Conservation (phyloP, 2,888 invertebrate genomes). For the Melanchra persicariae region DNA sequence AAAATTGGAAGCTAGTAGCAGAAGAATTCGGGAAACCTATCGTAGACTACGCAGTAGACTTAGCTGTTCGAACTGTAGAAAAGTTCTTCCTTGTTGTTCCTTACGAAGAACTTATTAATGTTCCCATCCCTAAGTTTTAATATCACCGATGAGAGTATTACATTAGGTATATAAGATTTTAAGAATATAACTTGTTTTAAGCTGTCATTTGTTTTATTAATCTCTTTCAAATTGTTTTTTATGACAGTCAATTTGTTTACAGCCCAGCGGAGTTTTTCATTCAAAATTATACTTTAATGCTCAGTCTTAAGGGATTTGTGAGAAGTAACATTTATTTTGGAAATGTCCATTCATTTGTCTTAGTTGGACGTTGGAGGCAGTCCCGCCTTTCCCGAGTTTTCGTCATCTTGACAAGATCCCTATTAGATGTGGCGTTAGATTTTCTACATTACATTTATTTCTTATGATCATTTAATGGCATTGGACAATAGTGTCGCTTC, state of each 20-base stretch:
- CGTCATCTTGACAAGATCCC: slow-evolving; percentile 73
- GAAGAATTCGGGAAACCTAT: slow-evolving; percentile 87
- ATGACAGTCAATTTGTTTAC: not conserved
- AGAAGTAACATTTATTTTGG: slow-evolving; percentile 29
- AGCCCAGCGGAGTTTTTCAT: not conserved
- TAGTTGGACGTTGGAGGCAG: slow-evolving; percentile 70
- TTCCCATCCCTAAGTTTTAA: slow-evolving; percentile 77
- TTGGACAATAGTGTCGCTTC: not conserved
- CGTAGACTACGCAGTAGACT: slow-evolving; percentile 84
- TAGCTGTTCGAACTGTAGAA: slow-evolving; percentile 81
- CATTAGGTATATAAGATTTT: slow-evolving; percentile 29
- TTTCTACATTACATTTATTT: slow-evolving; percentile 61
- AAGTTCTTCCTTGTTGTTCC: slow-evolving; percentile 85
- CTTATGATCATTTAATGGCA: slow-evolving; percentile 37
- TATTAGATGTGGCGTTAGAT: slow-evolving; percentile 68
- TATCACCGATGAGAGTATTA: slow-evolving; percentile 44
- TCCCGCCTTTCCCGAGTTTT: slow-evolving; percentile 81
- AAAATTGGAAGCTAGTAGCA: slow-evolving; percentile 84
- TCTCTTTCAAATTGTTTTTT: slow-evolving; percentile 5
- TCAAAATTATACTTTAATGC: slow-evolving; percentile 22
- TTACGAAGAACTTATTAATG: slow-evolving; percentile 82
- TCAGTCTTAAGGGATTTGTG: slow-evolving; percentile 24
- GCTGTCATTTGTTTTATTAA: slow-evolving; percentile 52
- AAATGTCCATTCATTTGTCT: slow-evolving; percentile 77
- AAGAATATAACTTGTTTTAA: slow-evolving; percentile 42